These are phyloP conservation scores for Pyxicephalus adspersus DNA, from an alignment of 2,113 vertebrate genomes.

Conservation along the genomic window DNA sequence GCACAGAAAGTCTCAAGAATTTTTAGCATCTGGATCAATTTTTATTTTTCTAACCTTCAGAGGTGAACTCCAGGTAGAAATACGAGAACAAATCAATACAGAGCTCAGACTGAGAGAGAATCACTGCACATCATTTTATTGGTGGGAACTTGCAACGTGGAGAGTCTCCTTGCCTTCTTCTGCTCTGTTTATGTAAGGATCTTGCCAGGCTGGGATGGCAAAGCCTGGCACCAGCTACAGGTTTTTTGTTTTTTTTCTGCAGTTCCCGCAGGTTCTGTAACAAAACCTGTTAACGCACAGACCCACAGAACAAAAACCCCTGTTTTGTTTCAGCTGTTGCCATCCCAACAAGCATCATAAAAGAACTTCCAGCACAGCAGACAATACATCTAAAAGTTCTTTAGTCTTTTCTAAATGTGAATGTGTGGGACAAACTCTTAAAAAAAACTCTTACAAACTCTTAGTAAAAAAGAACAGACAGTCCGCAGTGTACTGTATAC, in stretches of 20 bases:
- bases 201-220: background rate
- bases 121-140: background rate
- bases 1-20: too few species aligned
- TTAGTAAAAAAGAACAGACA: background rate
- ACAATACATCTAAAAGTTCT: background rate
- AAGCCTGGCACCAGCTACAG: background rate
- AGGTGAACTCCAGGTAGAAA: too few species aligned
- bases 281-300: conserved; percentile 8
- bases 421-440: background rate
- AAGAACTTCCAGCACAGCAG: background rate
- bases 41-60: too few species aligned
- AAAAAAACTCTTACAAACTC: too few species aligned
- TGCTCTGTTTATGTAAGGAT: conserved; percentile 10
- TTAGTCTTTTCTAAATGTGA: background rate
- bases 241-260: background rate
- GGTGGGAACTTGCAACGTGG: too few species aligned
- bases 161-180: background rate
- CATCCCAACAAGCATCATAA: conserved; percentile 32
- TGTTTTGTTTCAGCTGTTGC: conserved; percentile 33
- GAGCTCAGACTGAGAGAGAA: too few species aligned
- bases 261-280: conserved; percentile 42
- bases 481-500: too few species aligned
- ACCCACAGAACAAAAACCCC: background rate
- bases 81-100: too few species aligned
- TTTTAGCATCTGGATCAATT: too few species aligned